Conservation (phyloP, 2,888 invertebrate genomes). For the Anthrax anthrax region DNA sequence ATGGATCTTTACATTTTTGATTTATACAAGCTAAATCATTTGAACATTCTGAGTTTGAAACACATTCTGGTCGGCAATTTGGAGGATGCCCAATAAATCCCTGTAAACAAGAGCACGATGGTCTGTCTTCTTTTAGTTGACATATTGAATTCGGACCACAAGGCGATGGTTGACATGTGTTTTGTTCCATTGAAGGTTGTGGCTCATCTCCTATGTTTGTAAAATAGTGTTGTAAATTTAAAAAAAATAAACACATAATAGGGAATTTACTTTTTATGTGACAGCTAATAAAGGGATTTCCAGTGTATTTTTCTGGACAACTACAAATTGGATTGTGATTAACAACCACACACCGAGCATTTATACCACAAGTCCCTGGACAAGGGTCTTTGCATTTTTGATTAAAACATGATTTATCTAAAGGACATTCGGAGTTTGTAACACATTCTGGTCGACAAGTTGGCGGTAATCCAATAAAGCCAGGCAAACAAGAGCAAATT, state of each 20-base stretch:
- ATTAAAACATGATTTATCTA: slow-evolving; percentile 55
- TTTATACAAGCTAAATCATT: slow-evolving; percentile 47
- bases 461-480: slow-evolving; percentile 54
- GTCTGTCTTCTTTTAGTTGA: slow-evolving; percentile 40
- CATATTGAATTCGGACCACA: slow-evolving; percentile 49
- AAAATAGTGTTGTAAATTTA: neutral
- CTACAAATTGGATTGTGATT: slow-evolving; percentile 63
- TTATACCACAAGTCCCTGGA: slow-evolving; percentile 55
- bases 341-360: slow-evolving; percentile 55
- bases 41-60: slow-evolving; percentile 50
- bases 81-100: slow-evolving; percentile 59
- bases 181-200: slow-evolving; percentile 4
- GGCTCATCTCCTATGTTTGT: neutral
- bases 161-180: slow-evolving; percentile 48
- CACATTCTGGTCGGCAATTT: slow-evolving; percentile 61
- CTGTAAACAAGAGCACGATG: slow-evolving; percentile 56
- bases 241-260: neutral
- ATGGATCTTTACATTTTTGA: slow-evolving; percentile 52
- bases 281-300: slow-evolving; percentile 60
- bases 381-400: slow-evolving; percentile 68
- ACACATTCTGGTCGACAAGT: slow-evolving; percentile 61
- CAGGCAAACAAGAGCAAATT: slow-evolving; percentile 55
- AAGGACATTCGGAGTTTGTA: slow-evolving; percentile 56
- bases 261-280: slow-evolving; percentile 12
- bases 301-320: slow-evolving; percentile 46